phyloP scores from a whole-genome alignment of 2,113 vertebrate genomes.

The Crotalus tigris region DNA sequence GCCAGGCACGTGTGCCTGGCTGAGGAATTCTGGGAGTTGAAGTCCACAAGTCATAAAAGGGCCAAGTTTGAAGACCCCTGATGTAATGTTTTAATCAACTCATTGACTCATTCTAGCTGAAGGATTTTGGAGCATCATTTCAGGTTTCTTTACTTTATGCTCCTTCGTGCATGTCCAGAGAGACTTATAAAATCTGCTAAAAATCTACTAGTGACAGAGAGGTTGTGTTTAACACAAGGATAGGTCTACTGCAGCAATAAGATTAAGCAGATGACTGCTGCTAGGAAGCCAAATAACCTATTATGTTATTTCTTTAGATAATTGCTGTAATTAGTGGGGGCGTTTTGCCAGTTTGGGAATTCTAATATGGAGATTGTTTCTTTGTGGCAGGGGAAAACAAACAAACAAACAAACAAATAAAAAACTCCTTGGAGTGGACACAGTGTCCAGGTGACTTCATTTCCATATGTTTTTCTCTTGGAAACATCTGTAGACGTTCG shows the following conservation, averaged over 20 bases:
- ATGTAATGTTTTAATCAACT: not conserved
- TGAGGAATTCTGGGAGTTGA: no score
- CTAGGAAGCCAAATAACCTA: no score
- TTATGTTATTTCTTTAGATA: no score
- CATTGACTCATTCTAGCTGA: not conserved
- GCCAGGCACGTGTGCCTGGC: no score
- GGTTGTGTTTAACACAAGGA: no score
- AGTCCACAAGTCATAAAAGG: no score
- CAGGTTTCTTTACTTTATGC: not conserved
- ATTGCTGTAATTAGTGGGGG: no score
- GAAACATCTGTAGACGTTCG: not conserved
- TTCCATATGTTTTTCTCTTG: not conserved
- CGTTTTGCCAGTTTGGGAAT: no score
- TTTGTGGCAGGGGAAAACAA: not conserved
- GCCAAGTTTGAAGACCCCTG: no score
- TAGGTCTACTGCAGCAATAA: no score
- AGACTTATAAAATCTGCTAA: not conserved
- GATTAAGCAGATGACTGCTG: no score
- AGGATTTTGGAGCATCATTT: not conserved
- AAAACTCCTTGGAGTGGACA: not conserved
- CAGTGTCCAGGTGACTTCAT: not conserved
- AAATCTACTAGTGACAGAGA: not conserved
- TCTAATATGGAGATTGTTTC: not conserved
- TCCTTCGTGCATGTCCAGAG: not conserved
- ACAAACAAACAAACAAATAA: no score